Evolutionary conservation across 2,113 vertebrate genomes (phyloP).

Genomic region (Forbesichthys agassizii): DNA sequence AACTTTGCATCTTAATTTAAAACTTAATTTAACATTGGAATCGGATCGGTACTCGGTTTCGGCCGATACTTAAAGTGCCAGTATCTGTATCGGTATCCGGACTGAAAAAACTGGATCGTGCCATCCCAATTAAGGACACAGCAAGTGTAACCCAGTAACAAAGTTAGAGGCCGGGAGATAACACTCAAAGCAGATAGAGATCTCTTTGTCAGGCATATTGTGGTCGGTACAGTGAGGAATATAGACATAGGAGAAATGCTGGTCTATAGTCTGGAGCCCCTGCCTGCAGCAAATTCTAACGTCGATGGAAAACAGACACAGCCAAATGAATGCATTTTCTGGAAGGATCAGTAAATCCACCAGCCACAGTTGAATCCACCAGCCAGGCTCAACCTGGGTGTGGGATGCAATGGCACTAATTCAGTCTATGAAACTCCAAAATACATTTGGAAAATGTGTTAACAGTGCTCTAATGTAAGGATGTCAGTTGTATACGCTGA

Average conservation of each 20-base stretch:
- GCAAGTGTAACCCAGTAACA: background rate
- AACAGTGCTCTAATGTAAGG: no score
- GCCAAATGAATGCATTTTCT: background rate
- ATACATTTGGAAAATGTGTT: no score
- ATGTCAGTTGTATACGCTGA: no score
- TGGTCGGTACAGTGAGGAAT: constrained; percentile 7
- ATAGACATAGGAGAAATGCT: constrained; percentile 14
- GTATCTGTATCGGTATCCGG: no score
- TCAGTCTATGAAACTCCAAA: background rate
- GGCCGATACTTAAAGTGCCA: no score
- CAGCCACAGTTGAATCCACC: background rate
- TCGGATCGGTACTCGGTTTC: no score
- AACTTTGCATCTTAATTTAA: no score
- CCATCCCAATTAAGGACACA: background rate
- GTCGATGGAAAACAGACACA: background rate
- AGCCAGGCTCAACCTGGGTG: background rate
- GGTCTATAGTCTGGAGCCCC: constrained; percentile 11
- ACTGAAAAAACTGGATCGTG: no score
- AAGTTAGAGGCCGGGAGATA: background rate
- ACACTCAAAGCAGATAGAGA: background rate
- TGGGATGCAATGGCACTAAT: background rate
- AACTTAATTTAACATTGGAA: no score
- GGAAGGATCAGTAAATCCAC: background rate
- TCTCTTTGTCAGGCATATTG: constrained; percentile 4
- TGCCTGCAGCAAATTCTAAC: constrained; percentile 5